Base-by-base conservation (phyloP, 2,113 vertebrate species). In the Sinocyclocheilus grahami region DNA sequence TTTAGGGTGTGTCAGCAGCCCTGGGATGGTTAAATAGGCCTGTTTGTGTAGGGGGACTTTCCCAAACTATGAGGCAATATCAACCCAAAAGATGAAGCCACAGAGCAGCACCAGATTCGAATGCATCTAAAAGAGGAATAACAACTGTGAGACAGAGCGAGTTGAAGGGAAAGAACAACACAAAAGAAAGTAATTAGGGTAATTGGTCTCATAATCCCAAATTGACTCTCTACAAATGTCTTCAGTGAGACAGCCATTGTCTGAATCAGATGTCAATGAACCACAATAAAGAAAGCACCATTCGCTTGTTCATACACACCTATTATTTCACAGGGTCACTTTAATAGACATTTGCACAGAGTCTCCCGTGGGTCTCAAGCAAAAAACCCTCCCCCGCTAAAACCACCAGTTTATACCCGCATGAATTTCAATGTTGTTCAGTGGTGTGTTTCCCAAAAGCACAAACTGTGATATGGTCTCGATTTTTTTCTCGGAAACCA, bases 141-240 rank as follows among this genome's bases (percentile, higher is more conserved):
- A 91, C 85, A 90, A 90, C 86, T 30, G 71, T 55, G 58, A 74
- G 53, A 78, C 20, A 84, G 51, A 82, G 11, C 39, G 20, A 72
- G 86, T 69, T 55, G 55, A 55, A 87, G 39, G 48, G 60, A 89
- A 87, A 87, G 69, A 60, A 55, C 58, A 88, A 65, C 77, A 90
- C 88, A 91, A 92, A 90, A 82, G 79, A 92, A 92, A 91, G 92
- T 90, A 93, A 95, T 94, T 93, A 93, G 90, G 90, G 91, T 94
- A 95, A 95, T 94, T 95, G 92, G 93, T 94, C 93, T 94, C 93
- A 86, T 93, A 92, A 92, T 95, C 92, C 92, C 89, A 94, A 92
- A 94, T 91, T 91, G 87, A 92, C 90, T 93, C 90, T 93, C 87
- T 89, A 91, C 42, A 93, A 94, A 89, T 89, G 83, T 85, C 85